Evolutionary conservation across 2,888 invertebrate genomes (phyloP), one percentile per base, ranked within the genome.

Genomic region (Spialia ferax): DNA sequence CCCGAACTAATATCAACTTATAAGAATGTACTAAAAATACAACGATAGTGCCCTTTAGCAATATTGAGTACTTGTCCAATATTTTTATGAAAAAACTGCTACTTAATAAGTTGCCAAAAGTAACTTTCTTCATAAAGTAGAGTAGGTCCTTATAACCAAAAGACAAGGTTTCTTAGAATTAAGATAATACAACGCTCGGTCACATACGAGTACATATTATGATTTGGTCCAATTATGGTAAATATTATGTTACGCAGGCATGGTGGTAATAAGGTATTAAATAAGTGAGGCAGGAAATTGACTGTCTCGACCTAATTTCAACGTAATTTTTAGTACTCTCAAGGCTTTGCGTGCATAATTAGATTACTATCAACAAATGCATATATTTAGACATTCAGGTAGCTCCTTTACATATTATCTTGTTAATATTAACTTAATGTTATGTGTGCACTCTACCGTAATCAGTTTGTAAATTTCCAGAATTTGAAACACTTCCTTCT

Each of bases 241-340:
- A 63, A 55, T 63, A 23, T 50, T 61, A 45, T 45, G 26, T 29
- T 35, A 55, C 38, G 26, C 5, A 63, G 63, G 7, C 15, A 20
- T 38, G 48, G 52, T 22, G 23, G 54, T 55, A 64, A 64, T 56
- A 56, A 48, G 56, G 22, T 55, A 50, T 57, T 45, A 29, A 56
- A 56, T 13, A 32, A 64, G 32, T 64, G 56, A 56, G 32, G 15
- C 48, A 64, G 63, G 56, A 64, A 64, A 48, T 64, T 64, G 45
- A 20, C 61, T 42, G 1, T 32, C 23, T 48, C 64, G 42, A 23
- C 63, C 63, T 32, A 63, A 10, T 48, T 45, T 48, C 29, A 15
- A 48, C 48, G 11, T 29, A 45, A 63, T 55, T 63, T 63, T 55
- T 55, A 63, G 56, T 32, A 48, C 29, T 32, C 48, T 64, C 48